phyloP scores from a whole-genome alignment of 2,888 invertebrate genomes.

The Salpingus planirostris region DNA sequence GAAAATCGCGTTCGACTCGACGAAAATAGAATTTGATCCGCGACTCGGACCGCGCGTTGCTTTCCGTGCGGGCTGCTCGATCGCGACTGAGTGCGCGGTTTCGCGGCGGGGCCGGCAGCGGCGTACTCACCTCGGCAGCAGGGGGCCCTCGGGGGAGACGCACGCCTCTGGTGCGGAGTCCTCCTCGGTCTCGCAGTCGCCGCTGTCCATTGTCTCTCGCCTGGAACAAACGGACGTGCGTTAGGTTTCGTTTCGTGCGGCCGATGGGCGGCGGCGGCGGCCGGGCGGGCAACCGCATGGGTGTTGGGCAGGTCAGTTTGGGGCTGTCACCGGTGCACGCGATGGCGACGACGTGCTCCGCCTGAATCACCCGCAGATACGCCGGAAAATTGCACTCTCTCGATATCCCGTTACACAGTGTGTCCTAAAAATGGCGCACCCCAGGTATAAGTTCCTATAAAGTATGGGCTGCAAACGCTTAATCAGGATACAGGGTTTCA shows the following conservation, averaged over 20 bases:
- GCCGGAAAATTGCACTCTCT: no score
- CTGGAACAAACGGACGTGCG: slow-evolving; percentile 15
- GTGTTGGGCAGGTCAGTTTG: slow-evolving; percentile 11
- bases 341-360: no score
- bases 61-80: slow-evolving; percentile 19
- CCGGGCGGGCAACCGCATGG: slow-evolving; percentile 5
- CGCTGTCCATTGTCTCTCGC: slow-evolving; percentile 32
- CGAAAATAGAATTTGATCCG: no score
- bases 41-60: background rate
- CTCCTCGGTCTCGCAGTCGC: slow-evolving; percentile 38
- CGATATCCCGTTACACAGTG: no score
- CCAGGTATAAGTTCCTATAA: no score
- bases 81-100: slow-evolving; percentile 22
- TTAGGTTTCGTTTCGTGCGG: slow-evolving; percentile 1
- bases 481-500: no score
- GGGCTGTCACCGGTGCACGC: no score
- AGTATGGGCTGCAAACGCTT: no score
- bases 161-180: slow-evolving; percentile 40
- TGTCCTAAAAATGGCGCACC: no score
- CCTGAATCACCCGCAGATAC: no score
- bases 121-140: slow-evolving; percentile 35
- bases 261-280: background rate
- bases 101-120: slow-evolving; percentile 14
- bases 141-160: slow-evolving; percentile 34
- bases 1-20: background rate